Conservation (phyloP, 1,140 invertebrate species). For the Apis laboriosa region DNA sequence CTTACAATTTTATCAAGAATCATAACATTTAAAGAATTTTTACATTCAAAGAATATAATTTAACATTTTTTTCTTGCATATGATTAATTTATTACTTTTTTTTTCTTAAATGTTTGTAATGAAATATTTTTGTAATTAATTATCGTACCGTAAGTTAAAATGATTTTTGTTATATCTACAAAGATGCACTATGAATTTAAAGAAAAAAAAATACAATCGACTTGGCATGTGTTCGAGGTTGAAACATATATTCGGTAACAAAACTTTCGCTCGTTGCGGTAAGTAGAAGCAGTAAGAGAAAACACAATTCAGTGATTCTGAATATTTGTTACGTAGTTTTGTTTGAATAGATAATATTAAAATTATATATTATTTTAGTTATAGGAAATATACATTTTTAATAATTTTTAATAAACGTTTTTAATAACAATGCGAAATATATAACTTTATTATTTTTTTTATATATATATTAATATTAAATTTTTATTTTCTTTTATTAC, state of each 20-base stretch:
- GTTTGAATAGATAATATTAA: not conserved
- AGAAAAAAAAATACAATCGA: not conserved
- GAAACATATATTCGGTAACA: constrained; percentile 36
- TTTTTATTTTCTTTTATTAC: too few relatives aligned
- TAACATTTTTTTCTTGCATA: not conserved
- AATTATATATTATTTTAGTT: not conserved
- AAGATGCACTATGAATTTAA: not conserved
- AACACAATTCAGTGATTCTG: constrained; percentile 32
- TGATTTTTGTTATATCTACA: not conserved
- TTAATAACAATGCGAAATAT: too few relatives aligned
- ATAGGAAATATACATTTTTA: too few relatives aligned
- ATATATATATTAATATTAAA: too few relatives aligned
- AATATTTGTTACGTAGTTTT: constrained; percentile 34
- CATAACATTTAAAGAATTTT: too few relatives aligned
- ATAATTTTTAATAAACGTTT: too few relatives aligned
- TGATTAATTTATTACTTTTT: not conserved
- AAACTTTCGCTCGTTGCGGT: constrained; percentile 55
- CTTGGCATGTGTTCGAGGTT: constrained; percentile 12
- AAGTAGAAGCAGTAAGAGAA: constrained; percentile 58
- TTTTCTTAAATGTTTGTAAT: not conserved
- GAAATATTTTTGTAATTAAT: not conserved
- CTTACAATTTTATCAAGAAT: too few relatives aligned
- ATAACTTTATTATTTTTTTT: too few relatives aligned
- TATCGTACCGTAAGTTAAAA: not conserved
- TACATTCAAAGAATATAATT: too few relatives aligned